These are phyloP conservation scores for Xyrauchen texanus DNA, from an alignment of 2,113 vertebrate species.

Conservation along the genomic window DNA sequence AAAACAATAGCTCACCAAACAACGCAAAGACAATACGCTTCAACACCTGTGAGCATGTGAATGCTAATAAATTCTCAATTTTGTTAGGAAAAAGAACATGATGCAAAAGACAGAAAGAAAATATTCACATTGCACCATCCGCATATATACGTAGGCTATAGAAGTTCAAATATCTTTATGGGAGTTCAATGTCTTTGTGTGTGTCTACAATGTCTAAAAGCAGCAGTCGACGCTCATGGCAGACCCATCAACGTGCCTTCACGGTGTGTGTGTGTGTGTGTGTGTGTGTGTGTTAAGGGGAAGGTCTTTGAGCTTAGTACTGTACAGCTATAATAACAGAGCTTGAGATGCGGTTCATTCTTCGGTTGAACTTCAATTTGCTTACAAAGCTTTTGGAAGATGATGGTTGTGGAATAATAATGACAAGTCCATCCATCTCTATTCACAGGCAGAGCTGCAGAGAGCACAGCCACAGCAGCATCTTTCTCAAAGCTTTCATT, in stretches of 20 bases:
- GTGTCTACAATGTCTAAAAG: slow-evolving; percentile 55
- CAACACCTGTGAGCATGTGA: slow-evolving; percentile 46
- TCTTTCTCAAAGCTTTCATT: slow-evolving; percentile 69
- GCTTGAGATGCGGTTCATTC: slow-evolving; percentile 69
- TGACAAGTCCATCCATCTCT: slow-evolving; percentile 75
- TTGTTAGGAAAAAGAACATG: slow-evolving; percentile 38
- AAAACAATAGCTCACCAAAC: slow-evolving; percentile 38
- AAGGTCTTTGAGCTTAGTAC: slow-evolving; percentile 57
- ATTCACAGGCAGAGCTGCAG: slow-evolving; percentile 54
- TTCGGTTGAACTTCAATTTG: slow-evolving; percentile 63
- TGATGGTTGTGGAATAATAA: slow-evolving; percentile 67
- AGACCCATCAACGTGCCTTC: slow-evolving; percentile 68
- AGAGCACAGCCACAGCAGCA: slow-evolving; percentile 62
- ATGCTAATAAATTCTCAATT: slow-evolving; percentile 43
- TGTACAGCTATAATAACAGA: slow-evolving; percentile 75
- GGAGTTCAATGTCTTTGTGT: slow-evolving; percentile 61
- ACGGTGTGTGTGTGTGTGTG: slow-evolving; percentile 61
- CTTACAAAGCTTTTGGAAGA: slow-evolving; percentile 70
- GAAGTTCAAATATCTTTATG: slow-evolving; percentile 38
- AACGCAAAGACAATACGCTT: slow-evolving; percentile 19
- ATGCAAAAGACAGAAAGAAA: slow-evolving; percentile 55
- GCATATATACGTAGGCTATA: slow-evolving; percentile 63
- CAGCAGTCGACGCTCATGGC: slow-evolving; percentile 73
- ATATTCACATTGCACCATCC: slow-evolving; percentile 74
- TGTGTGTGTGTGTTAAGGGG: slow-evolving; percentile 50